These are phyloP conservation scores for Melanaphis sacchari DNA, from an alignment of 1,140 invertebrate species.

Conservation along the genomic window DNA sequence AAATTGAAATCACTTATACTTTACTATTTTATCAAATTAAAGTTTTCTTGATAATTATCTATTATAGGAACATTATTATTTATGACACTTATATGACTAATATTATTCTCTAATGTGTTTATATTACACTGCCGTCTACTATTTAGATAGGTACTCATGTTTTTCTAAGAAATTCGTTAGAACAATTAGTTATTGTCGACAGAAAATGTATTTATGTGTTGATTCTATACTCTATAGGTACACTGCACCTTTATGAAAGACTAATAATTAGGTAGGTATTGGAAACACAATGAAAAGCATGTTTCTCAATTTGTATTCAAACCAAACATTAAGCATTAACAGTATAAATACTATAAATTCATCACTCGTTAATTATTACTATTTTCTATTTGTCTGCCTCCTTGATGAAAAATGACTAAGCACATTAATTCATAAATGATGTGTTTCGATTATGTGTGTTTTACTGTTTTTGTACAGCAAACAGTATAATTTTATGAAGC, in stretches of 20 bases:
- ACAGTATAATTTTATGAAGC: too few species aligned
- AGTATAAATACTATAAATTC: not conserved
- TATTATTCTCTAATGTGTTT: not conserved
- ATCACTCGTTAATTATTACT: not conserved
- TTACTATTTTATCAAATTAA: not conserved
- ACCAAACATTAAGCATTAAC: not conserved
- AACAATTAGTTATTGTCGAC: not conserved
- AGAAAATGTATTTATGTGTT: not conserved
- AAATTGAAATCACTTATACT: not conserved
- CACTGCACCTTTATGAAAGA: not conserved
- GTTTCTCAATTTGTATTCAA: not conserved
- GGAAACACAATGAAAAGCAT: not conserved
- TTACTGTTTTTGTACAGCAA: too few species aligned
- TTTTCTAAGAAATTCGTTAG: not conserved
- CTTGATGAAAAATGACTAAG: not conserved
- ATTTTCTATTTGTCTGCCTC: not conserved
- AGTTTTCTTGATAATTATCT: not conserved
- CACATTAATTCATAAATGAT: not conserved
- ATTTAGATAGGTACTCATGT: not conserved
- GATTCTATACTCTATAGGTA: not conserved
- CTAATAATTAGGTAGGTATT: not conserved
- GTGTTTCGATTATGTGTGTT: not conserved
- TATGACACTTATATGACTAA: not conserved
- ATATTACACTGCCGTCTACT: not conserved
- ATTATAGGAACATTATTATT: not conserved